Base-by-base conservation (phyloP, 2,113 vertebrate genomes). In the Chloebia gouldiae region DNA sequence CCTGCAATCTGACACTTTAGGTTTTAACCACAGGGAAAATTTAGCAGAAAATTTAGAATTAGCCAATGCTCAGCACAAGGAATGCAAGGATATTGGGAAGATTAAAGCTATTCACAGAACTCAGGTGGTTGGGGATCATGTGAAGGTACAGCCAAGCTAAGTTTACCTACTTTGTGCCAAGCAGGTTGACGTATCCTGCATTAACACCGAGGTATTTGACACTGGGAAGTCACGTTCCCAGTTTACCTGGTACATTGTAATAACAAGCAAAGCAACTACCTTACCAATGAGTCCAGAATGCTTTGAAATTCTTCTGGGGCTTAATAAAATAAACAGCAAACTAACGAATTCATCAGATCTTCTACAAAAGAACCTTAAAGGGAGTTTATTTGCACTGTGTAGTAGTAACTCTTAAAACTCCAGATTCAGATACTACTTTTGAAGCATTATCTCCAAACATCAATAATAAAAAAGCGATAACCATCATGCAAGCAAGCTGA, bases 1-100 rank as follows among this genome's bases (percentile, higher is more conserved):
- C 91, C 93, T 61, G 72, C 64, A 40, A 76, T 68, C 90, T 88
- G 91, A 92, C 81, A 95, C 95, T 93, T 42, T 33, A 59, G 59
- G 59, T 96, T 97, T 96, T 94, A 95, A 81, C 86, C 95, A 54
- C 75, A 93, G 57, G 69, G 77, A 82, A 96, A 93, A 92, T 92
- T 97, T 98, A 93, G 91, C 89, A 79, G 45, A 82, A 73, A 97
- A 96, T 98, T 98, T 98, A 96, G 95, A 96, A 91, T 96, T 97
- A 93, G 97, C 96, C 97, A 98, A 98, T 98, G 87, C 88, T 93
- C 76, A 96, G 76, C 96, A 97, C 91, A 78, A 97, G 92, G 91
- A 96, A 95, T 81, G 88, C 82, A 95, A 86, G 91, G 91, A 45
- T 79, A 90, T 81, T 63, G 77, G 76, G 85, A 95, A 82, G 61